phyloP scores from a whole-genome alignment of 2,888 invertebrate genomes.

The Xestia sexstrigata region DNA sequence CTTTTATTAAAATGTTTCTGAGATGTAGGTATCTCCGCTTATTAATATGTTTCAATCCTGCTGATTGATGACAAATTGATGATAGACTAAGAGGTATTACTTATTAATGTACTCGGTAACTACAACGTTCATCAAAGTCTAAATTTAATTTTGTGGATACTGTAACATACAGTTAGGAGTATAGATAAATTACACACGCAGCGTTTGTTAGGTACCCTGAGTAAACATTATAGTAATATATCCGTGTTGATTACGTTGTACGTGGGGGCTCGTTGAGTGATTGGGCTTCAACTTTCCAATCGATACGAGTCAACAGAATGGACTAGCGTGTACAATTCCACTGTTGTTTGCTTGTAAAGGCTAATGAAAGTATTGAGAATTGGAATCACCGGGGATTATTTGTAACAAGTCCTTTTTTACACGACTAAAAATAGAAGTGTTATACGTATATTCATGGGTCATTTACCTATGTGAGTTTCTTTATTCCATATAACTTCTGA shows the following conservation, averaged over 20 bases:
- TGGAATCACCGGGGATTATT: slow-evolving; percentile 44
- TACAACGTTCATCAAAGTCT: slow-evolving; percentile 3
- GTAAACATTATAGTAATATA: slow-evolving; percentile 68
- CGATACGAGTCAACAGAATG: slow-evolving; percentile 69
- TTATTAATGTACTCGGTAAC: slow-evolving; percentile 11
- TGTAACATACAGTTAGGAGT: slow-evolving; percentile 24
- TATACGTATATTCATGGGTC: background rate
- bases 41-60: slow-evolving; percentile 11
- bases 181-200: slow-evolving; percentile 24
- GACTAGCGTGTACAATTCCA: slow-evolving; percentile 59
- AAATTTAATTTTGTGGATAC: slow-evolving; percentile 27
- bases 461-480: background rate
- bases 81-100: slow-evolving; percentile 1
- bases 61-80: slow-evolving; percentile 45
- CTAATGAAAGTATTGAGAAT: slow-evolving; percentile 66
- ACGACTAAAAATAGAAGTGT: background rate
- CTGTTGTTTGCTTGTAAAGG: slow-evolving; percentile 63
- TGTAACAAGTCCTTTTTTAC: slow-evolving; percentile 43
- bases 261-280: slow-evolving; percentile 68
- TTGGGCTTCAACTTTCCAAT: slow-evolving; percentile 70
- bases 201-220: slow-evolving; percentile 61
- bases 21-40: slow-evolving; percentile 32
- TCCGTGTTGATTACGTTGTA: slow-evolving; percentile 69
- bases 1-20: slow-evolving; percentile 54
- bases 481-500: background rate